phyloP scores from a whole-genome alignment of 2,113 vertebrate species.

The Hypanus sabinus region DNA sequence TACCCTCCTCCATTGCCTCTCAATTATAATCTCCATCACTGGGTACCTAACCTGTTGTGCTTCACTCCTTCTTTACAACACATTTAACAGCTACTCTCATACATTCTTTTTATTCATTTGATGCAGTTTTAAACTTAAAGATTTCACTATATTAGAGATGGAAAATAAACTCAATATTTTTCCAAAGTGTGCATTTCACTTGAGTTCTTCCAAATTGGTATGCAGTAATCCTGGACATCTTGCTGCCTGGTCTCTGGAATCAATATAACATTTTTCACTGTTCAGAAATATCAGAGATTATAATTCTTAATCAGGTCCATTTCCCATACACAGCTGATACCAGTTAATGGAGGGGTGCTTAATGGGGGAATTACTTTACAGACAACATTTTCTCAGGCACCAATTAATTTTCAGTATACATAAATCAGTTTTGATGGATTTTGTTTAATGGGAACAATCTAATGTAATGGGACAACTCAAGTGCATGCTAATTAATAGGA shows the following conservation, averaged over 20 bases:
- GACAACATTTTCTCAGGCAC: conserved; percentile 33
- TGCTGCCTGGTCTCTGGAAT: neutral
- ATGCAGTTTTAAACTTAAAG: neutral
- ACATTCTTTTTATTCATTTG: too few relatives aligned
- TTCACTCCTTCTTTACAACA: too few relatives aligned
- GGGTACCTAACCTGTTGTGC: too few relatives aligned
- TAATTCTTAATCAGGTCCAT: conserved; percentile 33
- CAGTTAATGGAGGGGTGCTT: conserved; percentile 33
- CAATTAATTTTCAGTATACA: conserved; percentile 28
- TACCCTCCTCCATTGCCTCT: too few relatives aligned
- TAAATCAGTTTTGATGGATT: conserved; percentile 36
- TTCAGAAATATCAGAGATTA: conserved; percentile 11
- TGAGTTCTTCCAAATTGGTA: neutral
- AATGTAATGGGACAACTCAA: conserved; percentile 31
- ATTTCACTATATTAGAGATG: neutral
- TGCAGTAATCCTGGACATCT: neutral
- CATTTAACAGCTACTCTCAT: too few relatives aligned
- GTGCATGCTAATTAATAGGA: conserved; percentile 30
- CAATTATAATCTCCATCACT: too few relatives aligned
- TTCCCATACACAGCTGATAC: conserved; percentile 29
- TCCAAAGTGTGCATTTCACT: too few relatives aligned
- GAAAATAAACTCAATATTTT: too few relatives aligned
- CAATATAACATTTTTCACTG: conserved; percentile 20
- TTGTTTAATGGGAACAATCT: conserved; percentile 37
- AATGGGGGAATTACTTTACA: conserved; percentile 28